phyloP scores from a whole-genome alignment of 2,888 invertebrate genomes.

The Odontocerum albicorne region DNA sequence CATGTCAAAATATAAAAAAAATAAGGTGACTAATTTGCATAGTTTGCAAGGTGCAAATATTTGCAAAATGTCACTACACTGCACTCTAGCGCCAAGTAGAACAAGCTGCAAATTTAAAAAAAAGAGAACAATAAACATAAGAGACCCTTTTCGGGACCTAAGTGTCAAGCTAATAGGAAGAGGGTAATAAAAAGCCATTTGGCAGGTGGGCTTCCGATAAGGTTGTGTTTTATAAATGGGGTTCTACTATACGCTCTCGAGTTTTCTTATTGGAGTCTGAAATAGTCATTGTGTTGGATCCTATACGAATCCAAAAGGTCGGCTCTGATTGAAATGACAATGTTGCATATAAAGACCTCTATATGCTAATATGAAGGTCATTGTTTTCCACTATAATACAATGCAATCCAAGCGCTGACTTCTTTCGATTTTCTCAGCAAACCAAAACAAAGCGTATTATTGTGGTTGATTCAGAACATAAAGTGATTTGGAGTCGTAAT shows the following conservation, averaged over 20 bases:
- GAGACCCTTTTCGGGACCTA: too few relatives aligned
- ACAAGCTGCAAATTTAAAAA: slow-evolving; percentile 12
- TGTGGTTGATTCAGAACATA: too few relatives aligned
- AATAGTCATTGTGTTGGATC: slow-evolving; percentile 6
- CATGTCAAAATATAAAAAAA: too few relatives aligned
- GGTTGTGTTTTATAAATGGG: too few relatives aligned
- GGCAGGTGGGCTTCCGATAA: slow-evolving; percentile 8
- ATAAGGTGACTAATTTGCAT: too few relatives aligned
- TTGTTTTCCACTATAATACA: slow-evolving; percentile 9
- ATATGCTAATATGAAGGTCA: slow-evolving; percentile 14
- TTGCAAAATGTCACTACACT: too few relatives aligned
- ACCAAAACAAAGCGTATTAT: too few relatives aligned
- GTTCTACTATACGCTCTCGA: too few relatives aligned
- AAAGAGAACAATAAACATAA: slow-evolving; percentile 14
- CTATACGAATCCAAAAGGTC: slow-evolving; percentile 29
- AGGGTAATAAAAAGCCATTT: slow-evolving; percentile 8
- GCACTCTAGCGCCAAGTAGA: slow-evolving; percentile 33
- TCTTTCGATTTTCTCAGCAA: too few relatives aligned
- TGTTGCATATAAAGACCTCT: neutral
- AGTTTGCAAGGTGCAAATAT: too few relatives aligned
- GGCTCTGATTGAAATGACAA: slow-evolving; percentile 11
- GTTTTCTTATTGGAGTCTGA: slow-evolving; percentile 4
- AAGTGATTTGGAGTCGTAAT: too few relatives aligned
- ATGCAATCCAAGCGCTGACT: too few relatives aligned
- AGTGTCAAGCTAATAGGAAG: slow-evolving; percentile 21